phyloP scores from a whole-genome alignment of 2,888 invertebrate genomes.

The Muscina levida region DNA sequence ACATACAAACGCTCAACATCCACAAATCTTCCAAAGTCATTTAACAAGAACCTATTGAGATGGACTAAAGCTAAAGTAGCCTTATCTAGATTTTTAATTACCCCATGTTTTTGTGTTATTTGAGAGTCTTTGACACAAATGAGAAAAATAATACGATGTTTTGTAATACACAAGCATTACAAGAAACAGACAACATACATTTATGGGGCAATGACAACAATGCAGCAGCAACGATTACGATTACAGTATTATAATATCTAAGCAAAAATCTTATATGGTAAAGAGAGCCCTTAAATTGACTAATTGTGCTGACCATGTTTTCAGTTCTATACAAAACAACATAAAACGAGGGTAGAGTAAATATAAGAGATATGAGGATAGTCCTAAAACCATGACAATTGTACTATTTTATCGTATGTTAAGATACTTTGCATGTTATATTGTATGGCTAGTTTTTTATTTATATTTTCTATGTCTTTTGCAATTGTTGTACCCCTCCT shows the following conservation, averaged over 20 bases:
- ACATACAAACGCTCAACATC: constrained; percentile 28
- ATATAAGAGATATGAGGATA: too few relatives aligned
- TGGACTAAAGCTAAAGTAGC: constrained; percentile 17
- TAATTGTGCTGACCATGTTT: constrained; percentile 62
- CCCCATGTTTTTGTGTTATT: constrained; percentile 60
- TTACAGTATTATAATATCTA: constrained; percentile 31
- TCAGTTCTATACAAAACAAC: constrained; percentile 11
- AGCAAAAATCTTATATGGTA: constrained; percentile 1
- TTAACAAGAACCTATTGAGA: background rate
- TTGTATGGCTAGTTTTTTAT: too few relatives aligned
- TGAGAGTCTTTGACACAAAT: constrained; percentile 45
- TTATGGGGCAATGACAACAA: constrained; percentile 28
- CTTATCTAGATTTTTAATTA: constrained; percentile 66
- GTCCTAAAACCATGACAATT: too few relatives aligned
- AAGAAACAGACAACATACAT: constrained; percentile 36
- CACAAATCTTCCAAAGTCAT: constrained; percentile 55
- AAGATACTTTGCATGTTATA: too few relatives aligned
- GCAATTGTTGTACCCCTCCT: background rate
- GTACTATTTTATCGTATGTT: too few relatives aligned
- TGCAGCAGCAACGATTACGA: constrained; percentile 19
- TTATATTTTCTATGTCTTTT: too few relatives aligned
- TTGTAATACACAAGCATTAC: constrained; percentile 51
- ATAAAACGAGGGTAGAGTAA: background rate
- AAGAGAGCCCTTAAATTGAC: constrained; percentile 60
- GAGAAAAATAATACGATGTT: constrained; percentile 58